Base-by-base conservation (phyloP, 1,140 invertebrate genomes). In the Phortica variegata region DNA sequence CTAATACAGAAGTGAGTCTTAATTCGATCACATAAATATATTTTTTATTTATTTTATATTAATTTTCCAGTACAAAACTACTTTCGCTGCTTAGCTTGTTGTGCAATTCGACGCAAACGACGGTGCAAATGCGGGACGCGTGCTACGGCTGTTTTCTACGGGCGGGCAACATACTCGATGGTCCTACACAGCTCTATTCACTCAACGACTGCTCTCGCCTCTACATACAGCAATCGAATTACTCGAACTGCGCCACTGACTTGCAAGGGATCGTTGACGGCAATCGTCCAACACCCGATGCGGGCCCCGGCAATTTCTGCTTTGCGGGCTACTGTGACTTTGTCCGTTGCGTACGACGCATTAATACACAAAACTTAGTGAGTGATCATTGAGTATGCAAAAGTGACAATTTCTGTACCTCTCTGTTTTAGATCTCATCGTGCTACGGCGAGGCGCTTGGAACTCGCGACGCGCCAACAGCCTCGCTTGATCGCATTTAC, bases 321-420 rank as follows among this genome's bases (percentile, higher is more conserved):
- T 79, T 77, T 19, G 77, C 78, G 56, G 80, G 79, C 12, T 83
- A 81, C 58, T 83, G 81, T 59, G 77, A 79, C 61, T 82, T 82
- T 61, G 80, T 82, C 5, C 73, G 78, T 4, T 83, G 80, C 51
- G 61, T 83, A 29, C 60, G 80, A 60, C 77, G 79, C 57, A 70
- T 76, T 2, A 83, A 83, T 65, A 79, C 80, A 17, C 68, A 79
- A 49, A 78, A 79, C 61, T 65, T 83, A 73, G 80, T 83, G 75
- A 68, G 34, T 9, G 17, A 16, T 26, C 33, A 15, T 3, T 34
- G 7, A 10, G 8, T n/a, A 34, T 34, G 7, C 7, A 9, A 19
- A 4, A 40, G 13, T 10, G 13, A 16, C 38, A 21, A 21, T 40
- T 17, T 40, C 19, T 31, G 7, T 8, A 8, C 29, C 7, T 31